Evolutionary conservation across 2,113 vertebrate genomes (phyloP).

Genomic region (Pogona vitticeps): DNA sequence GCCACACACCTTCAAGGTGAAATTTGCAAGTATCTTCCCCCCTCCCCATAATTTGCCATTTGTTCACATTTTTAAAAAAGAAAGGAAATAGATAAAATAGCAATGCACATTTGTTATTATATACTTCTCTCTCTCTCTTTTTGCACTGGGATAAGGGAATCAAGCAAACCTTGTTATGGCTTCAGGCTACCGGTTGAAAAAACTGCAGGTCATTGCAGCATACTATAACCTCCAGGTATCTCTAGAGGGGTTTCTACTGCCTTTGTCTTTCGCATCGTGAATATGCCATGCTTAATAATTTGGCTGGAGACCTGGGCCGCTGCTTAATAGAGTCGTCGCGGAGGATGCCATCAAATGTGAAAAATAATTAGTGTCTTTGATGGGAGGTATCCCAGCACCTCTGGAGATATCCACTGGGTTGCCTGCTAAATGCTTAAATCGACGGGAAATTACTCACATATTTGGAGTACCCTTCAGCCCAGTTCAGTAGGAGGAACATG

Average conservation of each 20-base stretch:
- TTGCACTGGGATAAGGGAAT: neutral
- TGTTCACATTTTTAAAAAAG: neutral
- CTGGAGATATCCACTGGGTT: neutral
- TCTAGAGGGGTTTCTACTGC: neutral
- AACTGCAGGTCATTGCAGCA: neutral
- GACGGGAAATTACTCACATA: neutral
- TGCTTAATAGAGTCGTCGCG: neutral
- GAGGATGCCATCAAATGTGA: neutral
- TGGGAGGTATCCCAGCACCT: neutral
- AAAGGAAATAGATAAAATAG: neutral
- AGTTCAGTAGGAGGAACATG: neutral
- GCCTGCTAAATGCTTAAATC: neutral
- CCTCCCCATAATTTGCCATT: neutral
- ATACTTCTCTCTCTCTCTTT: neutral
- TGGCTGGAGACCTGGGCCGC: neutral
- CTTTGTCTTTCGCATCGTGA: neutral
- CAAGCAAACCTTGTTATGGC: conserved; percentile 10
- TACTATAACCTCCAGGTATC: neutral
- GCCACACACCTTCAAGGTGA: neutral
- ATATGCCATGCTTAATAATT: neutral
- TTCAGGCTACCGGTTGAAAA: conserved; percentile 1
- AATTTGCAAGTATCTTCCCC: neutral
- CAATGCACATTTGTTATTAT: neutral
- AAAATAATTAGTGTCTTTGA: neutral
- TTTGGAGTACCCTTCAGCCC: neutral